These are phyloP conservation scores for Falco naumanni DNA, from an alignment of 2,797 vertebrate species.

Conservation along the genomic window DNA sequence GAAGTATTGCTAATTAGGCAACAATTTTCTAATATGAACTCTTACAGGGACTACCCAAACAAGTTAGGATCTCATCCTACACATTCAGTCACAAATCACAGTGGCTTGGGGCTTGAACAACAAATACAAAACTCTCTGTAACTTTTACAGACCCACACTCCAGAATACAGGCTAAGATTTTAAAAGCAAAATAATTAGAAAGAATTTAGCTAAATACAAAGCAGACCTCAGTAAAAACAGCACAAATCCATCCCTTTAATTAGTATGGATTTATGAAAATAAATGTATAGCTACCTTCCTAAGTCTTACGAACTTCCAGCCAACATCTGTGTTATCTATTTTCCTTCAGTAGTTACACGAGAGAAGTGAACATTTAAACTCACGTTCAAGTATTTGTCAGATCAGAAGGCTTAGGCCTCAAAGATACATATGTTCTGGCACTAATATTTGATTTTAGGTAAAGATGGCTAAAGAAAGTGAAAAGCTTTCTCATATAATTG, in stretches of 20 bases:
- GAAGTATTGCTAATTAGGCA: background rate
- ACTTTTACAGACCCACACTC: background rate
- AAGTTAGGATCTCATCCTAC: background rate
- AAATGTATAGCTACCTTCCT: background rate
- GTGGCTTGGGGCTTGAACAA: background rate
- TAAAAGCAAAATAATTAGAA: background rate
- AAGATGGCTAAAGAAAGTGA: background rate
- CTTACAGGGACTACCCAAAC: background rate
- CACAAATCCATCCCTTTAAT: background rate
- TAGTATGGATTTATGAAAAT: background rate
- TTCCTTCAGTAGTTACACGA: background rate
- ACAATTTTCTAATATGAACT: background rate
- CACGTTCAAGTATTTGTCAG: background rate
- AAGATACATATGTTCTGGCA: background rate
- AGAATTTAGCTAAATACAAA: background rate
- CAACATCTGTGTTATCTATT: background rate
- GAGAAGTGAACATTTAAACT: background rate
- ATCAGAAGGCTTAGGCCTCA: background rate
- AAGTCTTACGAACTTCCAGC: background rate
- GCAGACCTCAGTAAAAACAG: background rate
- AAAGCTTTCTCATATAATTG: background rate
- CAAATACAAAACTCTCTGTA: background rate
- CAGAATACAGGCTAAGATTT: background rate
- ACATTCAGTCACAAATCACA: background rate
- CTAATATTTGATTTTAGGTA: background rate